A percentile compares a stretch with the other conserved stretches of the same genome.
Conservation (phyloP, 1,140 invertebrate species). For the Caenorhabditis remanei region DNA sequence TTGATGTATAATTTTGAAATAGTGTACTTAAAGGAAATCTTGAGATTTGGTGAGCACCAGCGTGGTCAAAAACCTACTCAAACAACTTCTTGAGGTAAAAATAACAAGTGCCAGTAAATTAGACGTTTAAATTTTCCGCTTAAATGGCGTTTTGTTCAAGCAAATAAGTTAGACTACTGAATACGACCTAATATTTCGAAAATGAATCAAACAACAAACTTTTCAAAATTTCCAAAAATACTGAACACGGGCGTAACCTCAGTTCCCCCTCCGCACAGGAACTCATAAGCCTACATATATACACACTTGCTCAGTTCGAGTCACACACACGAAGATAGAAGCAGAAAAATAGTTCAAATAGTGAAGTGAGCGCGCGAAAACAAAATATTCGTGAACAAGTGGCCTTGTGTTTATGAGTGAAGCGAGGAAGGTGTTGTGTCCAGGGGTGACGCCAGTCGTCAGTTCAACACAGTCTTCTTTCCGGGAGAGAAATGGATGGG, state of each 20-base stretch:
- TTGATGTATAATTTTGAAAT: too few species aligned
- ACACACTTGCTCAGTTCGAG: constrained; percentile 47
- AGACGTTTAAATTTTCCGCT: too few species aligned
- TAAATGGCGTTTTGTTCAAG: too few species aligned
- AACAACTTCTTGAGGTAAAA: too few species aligned
- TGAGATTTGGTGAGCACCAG: too few species aligned
- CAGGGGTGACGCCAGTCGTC: background rate
- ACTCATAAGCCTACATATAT: constrained; percentile 53
- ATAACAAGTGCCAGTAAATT: too few species aligned
- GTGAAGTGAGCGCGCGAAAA: constrained; percentile 40
- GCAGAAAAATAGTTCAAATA: constrained; percentile 55
- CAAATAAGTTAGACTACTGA: too few species aligned
- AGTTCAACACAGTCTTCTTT: constrained; percentile 2
- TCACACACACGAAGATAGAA: constrained; percentile 49
- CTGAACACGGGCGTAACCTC: background rate
- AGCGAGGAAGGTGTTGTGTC: constrained; percentile 41
- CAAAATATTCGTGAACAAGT: constrained; percentile 56
- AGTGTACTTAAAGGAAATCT: too few species aligned
- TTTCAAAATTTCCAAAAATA: too few species aligned
- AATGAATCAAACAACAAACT: too few species aligned
- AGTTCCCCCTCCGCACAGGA: constrained; percentile 8
- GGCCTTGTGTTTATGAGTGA: constrained; percentile 51
- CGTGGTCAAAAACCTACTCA: too few species aligned
- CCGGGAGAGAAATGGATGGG: background rate
- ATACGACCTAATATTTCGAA: too few species aligned